Percentiles rank a stretch among this genome's conserved stretches.
phyloP scores from a whole-genome alignment of 1,140 invertebrate genomes.

The Paracyclopina nana region DNA sequence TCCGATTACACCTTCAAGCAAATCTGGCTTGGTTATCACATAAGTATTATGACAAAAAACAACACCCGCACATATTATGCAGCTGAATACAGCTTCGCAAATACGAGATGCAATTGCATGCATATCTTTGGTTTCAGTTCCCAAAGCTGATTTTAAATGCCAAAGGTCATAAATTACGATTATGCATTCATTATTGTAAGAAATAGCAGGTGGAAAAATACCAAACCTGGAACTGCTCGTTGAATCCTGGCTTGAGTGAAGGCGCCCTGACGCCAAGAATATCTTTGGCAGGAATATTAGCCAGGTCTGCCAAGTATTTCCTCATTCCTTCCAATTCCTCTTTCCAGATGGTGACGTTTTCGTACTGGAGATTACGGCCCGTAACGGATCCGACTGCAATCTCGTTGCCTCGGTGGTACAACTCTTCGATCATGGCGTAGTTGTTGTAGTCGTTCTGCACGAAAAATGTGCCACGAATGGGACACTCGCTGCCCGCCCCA shows the following conservation, averaged over 20 bases:
- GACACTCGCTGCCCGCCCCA: too few species aligned
- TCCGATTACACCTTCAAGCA: too few species aligned
- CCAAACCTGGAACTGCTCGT: conserved; percentile 79
- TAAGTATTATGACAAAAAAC: too few species aligned
- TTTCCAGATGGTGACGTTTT: conserved; percentile 37
- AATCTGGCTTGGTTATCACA: too few species aligned
- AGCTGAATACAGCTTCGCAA: too few species aligned
- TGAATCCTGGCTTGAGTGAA: conserved; percentile 68
- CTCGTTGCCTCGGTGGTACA: conserved; percentile 73
- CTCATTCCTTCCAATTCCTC: not conserved
- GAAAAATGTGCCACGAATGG: conserved; percentile 83
- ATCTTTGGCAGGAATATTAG: conserved; percentile 52
- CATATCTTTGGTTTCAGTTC: too few species aligned
- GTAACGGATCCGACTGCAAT: conserved; percentile 57
- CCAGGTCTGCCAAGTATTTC: not conserved
- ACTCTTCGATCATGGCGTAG: conserved; percentile 70
- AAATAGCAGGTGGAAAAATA: too few species aligned
- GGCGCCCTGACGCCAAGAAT: conserved; percentile 72
- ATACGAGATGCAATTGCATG: too few species aligned
- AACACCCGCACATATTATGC: too few species aligned
- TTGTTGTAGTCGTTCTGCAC: conserved; percentile 85
- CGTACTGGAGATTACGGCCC: conserved; percentile 17
- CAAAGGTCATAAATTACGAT: too few species aligned
- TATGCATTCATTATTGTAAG: too few species aligned
- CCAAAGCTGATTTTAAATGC: too few species aligned